Base-by-base conservation (phyloP, 2,888 invertebrate species). In the Mylabris sibirica region DNA sequence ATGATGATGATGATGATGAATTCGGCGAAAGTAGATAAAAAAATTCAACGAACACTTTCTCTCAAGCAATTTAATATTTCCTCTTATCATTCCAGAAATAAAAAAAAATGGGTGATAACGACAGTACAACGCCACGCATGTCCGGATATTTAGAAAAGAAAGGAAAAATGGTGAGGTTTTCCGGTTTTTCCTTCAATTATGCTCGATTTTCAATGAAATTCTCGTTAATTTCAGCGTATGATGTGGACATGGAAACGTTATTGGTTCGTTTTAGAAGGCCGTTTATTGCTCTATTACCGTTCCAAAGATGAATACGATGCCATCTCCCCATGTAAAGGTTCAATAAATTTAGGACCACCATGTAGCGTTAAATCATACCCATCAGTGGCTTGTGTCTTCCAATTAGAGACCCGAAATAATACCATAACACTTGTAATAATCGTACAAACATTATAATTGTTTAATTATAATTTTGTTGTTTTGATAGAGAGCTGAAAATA, bases 251-350 rank as follows among this genome's bases (percentile, higher is more conserved):
- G 88, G 87, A 87, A 87, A 75, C 85, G 85, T 70, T 86, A 87
- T 77, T 88, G 88, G 88, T 88, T 88, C 73, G 88, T 88, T 1
- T 76, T 88, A 66, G 87, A 88, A 78, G 87, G 87, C 20, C 82
- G 86, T 49, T 80, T 87, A 14, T 81, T 88, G 49, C 80, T 87
- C 1, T 88, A 87, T 76, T 88, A 87, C 79, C 84, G 87, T 72
- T 87, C 86, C 2, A 86, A 87, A 76, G 81, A 84, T 41, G 87
- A 88, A 71, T 88, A 87, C 75, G 84, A 85, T 59, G 84, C 85
- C 38, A 78, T 88, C 30, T 86, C 87, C 8, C 87, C 87, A 0
- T 87, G 87, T 72, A 84, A 86, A 76, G 88, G 88, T 3, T 86
- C 87, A 2, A 85, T 88, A 44, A 87, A 85, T 76, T 82, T 87